Evolutionary conservation across 2,113 vertebrate species (phyloP).

Genomic region (Xiphias gladius): DNA sequence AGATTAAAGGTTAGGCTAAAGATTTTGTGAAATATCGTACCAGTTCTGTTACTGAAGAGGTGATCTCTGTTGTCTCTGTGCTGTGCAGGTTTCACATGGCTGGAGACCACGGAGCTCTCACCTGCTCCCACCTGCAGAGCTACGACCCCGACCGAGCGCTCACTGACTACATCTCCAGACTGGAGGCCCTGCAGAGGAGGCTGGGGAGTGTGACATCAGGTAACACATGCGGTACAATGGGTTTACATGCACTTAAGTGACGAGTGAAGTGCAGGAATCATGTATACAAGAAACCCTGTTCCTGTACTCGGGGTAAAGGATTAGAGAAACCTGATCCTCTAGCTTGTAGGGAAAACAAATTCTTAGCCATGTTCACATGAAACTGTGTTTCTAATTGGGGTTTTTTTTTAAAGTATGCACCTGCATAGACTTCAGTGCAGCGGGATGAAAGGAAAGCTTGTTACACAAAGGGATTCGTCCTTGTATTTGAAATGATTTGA

Average conservation of each 20-base stretch:
- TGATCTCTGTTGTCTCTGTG: background rate
- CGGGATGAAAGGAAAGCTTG: too few relatives aligned
- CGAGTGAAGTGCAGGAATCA: background rate
- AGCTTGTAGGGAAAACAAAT: too few relatives aligned
- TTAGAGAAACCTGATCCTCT: too few relatives aligned
- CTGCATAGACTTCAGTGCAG: too few relatives aligned
- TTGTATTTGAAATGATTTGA: too few relatives aligned
- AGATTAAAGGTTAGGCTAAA: too few relatives aligned
- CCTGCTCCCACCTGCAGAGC: constrained; percentile 94
- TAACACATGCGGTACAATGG: constrained; percentile 53
- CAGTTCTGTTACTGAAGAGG: background rate
- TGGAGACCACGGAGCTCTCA: constrained; percentile 82
- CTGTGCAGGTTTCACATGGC: constrained; percentile 84
- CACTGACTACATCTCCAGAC: constrained; percentile 94
- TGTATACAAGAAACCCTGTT: background rate
- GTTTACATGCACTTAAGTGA: background rate
- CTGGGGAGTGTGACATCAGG: constrained; percentile 94
- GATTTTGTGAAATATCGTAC: background rate
- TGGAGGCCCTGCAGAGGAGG: constrained; percentile 94
- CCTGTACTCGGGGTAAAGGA: background rate
- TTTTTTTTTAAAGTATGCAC: too few relatives aligned
- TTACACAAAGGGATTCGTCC: too few relatives aligned
- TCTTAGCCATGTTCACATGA: too few relatives aligned
- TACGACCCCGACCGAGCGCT: constrained; percentile 96
- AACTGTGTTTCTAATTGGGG: too few relatives aligned